Evolutionary conservation across 2,888 invertebrate genomes (phyloP).

Genomic region (Mesorhabditis belari): DNA sequence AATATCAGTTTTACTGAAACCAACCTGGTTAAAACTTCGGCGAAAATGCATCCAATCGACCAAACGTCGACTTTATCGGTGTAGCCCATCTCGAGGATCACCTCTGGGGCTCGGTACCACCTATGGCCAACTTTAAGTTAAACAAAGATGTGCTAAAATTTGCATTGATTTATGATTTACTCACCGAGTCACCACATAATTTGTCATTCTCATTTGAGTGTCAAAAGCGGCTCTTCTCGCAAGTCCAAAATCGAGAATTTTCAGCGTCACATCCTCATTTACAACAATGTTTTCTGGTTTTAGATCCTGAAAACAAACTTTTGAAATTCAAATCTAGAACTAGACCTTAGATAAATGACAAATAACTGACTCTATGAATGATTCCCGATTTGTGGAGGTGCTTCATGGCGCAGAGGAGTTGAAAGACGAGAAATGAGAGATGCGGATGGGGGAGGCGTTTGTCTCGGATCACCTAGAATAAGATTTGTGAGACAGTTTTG

Average conservation of each 20-base stretch:
- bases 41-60: not conserved
- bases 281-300: not conserved
- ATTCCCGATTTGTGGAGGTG: not conserved
- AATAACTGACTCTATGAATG: not conserved
- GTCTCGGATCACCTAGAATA: not conserved
- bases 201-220: not conserved
- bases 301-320: not conserved
- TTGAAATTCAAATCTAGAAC: not conserved
- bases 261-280: not conserved
- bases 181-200: not conserved
- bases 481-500: too few species aligned
- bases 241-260: not conserved
- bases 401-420: not conserved
- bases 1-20: not conserved
- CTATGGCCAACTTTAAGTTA: too few species aligned
- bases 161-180: not conserved
- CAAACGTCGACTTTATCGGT: too few species aligned
- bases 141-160: too few species aligned
- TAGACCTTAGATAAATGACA: not conserved
- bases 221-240: not conserved
- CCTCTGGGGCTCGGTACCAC: not conserved
- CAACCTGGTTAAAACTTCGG: not conserved
- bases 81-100: not conserved
- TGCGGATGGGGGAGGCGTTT: not conserved
- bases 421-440: not conserved